These are phyloP conservation scores for Sisyra terminalis DNA, from an alignment of 2,888 invertebrate species.

Conservation along the genomic window DNA sequence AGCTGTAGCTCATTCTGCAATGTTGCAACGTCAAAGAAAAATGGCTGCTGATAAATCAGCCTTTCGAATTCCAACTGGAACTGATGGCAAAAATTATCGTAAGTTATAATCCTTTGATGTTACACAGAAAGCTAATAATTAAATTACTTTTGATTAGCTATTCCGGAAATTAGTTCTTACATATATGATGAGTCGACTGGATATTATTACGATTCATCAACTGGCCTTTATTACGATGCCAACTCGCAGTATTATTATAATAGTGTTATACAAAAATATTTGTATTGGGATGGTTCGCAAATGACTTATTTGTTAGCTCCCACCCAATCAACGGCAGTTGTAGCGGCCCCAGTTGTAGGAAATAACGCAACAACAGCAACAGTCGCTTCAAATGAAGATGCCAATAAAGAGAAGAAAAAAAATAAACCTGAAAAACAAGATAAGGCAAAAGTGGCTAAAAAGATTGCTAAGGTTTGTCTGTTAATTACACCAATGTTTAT, in stretches of 20 bases:
- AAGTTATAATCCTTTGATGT: slow-evolving; percentile 18
- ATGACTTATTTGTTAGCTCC: slow-evolving; percentile 42
- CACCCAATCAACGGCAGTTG: slow-evolving; percentile 20
- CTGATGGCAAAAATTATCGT: slow-evolving; percentile 49
- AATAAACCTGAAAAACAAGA: slow-evolving; percentile 65
- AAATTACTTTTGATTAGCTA: slow-evolving; percentile 24
- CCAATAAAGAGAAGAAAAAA: slow-evolving; percentile 41
- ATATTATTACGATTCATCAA: slow-evolving; percentile 86
- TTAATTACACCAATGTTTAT: neutral
- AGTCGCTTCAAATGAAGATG: slow-evolving; percentile 19
- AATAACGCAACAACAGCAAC: slow-evolving; percentile 10
- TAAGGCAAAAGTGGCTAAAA: slow-evolving; percentile 93
- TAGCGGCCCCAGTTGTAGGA: slow-evolving; percentile 19
- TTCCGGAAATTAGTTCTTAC: slow-evolving; percentile 83
- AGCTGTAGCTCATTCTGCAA: slow-evolving; percentile 79
- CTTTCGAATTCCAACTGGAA: slow-evolving; percentile 37
- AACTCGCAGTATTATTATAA: slow-evolving; percentile 95
- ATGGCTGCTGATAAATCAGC: slow-evolving; percentile 23
- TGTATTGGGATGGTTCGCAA: slow-evolving; percentile 82
- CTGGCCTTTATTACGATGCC: slow-evolving; percentile 92
- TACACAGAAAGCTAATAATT: neutral
- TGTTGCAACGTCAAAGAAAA: slow-evolving; percentile 41
- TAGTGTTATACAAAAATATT: slow-evolving; percentile 73
- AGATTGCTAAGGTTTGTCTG: slow-evolving; percentile 66
- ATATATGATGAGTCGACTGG: slow-evolving; percentile 91